Evolutionary conservation across 2,888 invertebrate species (phyloP), one percentile per base, ranked within the genome.

Genomic region (Steinernema scapterisci): DNA sequence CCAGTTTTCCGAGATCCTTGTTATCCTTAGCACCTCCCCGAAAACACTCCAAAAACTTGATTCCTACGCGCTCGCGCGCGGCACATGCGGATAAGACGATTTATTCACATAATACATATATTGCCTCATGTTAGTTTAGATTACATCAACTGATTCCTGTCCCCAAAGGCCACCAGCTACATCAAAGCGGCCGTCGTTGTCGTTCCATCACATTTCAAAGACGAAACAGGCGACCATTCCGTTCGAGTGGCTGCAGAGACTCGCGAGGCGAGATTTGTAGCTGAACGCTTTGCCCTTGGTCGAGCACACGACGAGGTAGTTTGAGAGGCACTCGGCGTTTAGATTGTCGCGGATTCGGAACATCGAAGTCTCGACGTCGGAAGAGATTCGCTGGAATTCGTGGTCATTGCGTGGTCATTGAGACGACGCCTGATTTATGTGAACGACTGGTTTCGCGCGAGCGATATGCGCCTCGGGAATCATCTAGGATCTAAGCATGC

Each of bases 341-440:
- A 63, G 63, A 31, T 63, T 63, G 63, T 63, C 63, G 31, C 63
- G 63, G 63, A 63, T 63, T 31, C 63, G 63, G 63, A 25, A 63
- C 63, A 63, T 63, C 38, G 63, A 63, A n/a, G 63, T 63, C n/a
- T 63, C 63, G 6, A 63, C 63, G 63, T 63, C 63, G 63, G 63
- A 63, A 38, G 31, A 27, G 31, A 63, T 31, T 31, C 63, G 27
- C 63, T 63, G 63, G 9, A 63, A 63, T 63, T 63, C 48, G 48
- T n/a, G 48, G 38, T 38, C 5, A 38, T n/a, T n/a, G n/a, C n/a
- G n/a, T n/a, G n/a, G n/a, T n/a, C 5, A 19, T 48, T 48, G 48
- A n/a, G 48, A 3, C 38, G 48, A 48, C 13, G 48, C 7, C n/a
- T 48, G 48, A 19, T 38, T 38, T 38, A 38, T 48, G 48, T 13